phyloP scores from a whole-genome alignment of 2,113 vertebrate genomes.

The Addax nasomaculatus region DNA sequence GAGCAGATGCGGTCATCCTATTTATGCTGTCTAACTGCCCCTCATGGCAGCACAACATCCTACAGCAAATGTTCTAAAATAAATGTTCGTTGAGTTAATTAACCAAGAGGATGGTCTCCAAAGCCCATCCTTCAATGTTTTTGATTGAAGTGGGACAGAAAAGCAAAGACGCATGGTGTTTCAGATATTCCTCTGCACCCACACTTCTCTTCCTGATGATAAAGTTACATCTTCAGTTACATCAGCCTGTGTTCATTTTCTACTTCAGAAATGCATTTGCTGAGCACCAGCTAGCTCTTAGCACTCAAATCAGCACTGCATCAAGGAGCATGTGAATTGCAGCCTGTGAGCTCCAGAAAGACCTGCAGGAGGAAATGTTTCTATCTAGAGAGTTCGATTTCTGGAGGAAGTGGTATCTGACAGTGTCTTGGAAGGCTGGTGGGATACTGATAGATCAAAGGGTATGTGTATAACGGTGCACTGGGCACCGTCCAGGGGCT shows the following conservation, averaged over 20 bases:
- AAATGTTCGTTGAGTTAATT: neutral
- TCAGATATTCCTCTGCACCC: neutral
- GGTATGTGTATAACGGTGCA: rapidly evolving
- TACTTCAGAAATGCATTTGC: neutral
- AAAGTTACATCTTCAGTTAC: neutral
- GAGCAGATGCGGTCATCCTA: neutral
- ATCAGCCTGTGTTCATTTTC: neutral
- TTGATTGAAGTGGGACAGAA: neutral
- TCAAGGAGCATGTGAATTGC: neutral
- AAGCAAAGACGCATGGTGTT: neutral
- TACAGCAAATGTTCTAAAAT: neutral
- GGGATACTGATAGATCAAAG: neutral
- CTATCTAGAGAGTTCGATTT: neutral
- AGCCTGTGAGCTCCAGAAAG: neutral
- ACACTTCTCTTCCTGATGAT: neutral
- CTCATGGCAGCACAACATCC: neutral
- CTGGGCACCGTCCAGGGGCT: too few relatives aligned
- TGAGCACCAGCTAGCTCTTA: neutral
- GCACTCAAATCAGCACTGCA: neutral
- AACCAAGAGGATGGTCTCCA: neutral
- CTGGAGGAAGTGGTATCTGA: neutral
- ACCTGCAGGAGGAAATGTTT: neutral
- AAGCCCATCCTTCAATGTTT: neutral
- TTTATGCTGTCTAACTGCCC: neutral
- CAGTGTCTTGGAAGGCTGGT: neutral